Evolutionary conservation across 2,113 vertebrate species (phyloP).

Genomic region (Sander lucioperca): DNA sequence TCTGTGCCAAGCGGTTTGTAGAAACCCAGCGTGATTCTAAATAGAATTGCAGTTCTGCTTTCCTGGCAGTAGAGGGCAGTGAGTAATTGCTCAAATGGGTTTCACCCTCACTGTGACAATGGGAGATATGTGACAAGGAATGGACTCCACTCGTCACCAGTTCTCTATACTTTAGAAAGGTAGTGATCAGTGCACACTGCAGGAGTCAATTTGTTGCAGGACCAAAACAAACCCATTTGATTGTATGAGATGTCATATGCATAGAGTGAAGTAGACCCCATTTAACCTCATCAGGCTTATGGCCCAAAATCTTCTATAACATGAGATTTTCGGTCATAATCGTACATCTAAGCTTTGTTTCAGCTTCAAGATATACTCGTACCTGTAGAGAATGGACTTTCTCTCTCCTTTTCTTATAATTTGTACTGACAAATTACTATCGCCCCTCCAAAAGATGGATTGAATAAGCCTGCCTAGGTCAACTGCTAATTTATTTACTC

Average conservation of each 20-base stretch:
- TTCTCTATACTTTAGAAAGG: background rate
- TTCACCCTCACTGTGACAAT: constrained; percentile 22
- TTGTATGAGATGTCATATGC: background rate
- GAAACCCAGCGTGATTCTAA: constrained; percentile 10
- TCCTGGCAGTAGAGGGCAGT: constrained; percentile 67
- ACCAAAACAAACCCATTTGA: constrained; percentile 26
- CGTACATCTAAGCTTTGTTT: background rate
- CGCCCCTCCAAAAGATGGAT: constrained; percentile 22
- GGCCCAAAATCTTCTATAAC: background rate
- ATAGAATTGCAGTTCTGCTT: constrained; percentile 24
- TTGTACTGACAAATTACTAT: constrained; percentile 29
- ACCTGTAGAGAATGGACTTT: background rate
- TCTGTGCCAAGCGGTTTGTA: constrained; percentile 33
- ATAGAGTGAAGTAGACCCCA: background rate
- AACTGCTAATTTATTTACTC: constrained; percentile 61
- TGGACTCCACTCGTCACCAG: constrained; percentile 6
- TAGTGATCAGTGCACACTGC: background rate
- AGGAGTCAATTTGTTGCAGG: background rate
- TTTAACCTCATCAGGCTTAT: background rate
- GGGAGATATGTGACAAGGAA: constrained; percentile 72
- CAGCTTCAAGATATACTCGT: background rate
- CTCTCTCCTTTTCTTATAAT: background rate
- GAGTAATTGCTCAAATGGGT: background rate
- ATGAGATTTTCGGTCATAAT: background rate
- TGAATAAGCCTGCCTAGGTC: constrained; percentile 38